Base-by-base conservation (phyloP, 2,113 vertebrate species). In the Argyrosomus japonicus region DNA sequence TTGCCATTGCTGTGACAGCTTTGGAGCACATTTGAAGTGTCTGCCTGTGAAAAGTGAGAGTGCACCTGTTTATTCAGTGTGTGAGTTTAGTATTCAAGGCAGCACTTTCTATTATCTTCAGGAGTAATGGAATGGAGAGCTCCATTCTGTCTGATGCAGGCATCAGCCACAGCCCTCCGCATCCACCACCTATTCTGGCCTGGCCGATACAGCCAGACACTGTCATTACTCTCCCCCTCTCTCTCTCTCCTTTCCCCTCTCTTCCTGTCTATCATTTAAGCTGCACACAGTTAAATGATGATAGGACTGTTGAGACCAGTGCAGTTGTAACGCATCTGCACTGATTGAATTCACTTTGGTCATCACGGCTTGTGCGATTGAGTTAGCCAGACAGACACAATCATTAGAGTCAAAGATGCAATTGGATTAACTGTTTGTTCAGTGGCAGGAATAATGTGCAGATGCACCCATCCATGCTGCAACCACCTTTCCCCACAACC, bases 51-150 rank as follows among this genome's bases (percentile, higher is more conserved):
- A 89, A 72, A 77, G 68, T 19, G 53, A 65, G 64, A 73, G 63
- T 3, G n/a, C 63, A 50, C 57, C 70, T 88, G 73, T 87, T 88
- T 87, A 56, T 88, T 86, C 85, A 75, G 67, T 21, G 50, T 70
- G 69, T 71, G 86, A 77, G 70, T 91, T 93, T 92, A 91, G 88
- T 93, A 94, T 94, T 93, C 92, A 86, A 83, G 64, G 72, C 61
- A 83, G 79, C 87, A 68, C 74, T 87, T 87, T 91, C 91, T 83
- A 90, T 94, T 92, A 91, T 93, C 87, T 93, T 68, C 68, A 45
- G 89, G 73, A 62, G 73, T 93, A 93, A 92, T 91, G 85, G 88
- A 85, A 91, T 79, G 68, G 88, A 89, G 88, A 86, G 85, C 60
- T 75, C 75, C 77, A 53, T 78, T 88, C 81, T 85, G 80, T 91